Base-by-base conservation (phyloP, 1,140 invertebrate genomes). In the Chelonus insularis region DNA sequence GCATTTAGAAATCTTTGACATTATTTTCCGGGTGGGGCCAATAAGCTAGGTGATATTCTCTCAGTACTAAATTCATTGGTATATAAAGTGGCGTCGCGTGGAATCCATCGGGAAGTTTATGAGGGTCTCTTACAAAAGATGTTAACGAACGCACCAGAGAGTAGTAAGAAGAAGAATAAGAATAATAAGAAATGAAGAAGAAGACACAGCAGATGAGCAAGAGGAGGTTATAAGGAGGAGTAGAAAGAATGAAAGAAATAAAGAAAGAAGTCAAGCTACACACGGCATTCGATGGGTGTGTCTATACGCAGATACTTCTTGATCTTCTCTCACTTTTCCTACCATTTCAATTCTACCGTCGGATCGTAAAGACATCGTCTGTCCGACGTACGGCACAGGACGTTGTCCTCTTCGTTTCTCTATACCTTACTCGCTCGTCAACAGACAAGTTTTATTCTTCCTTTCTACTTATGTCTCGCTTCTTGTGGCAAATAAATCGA, bases 241-340 rank as follows among this genome's bases (percentile, higher is more conserved):
- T 55, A 36, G 47, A 21, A 36, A 45, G 23, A 34, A 29, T 59
- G 63, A 62, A 43, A 47, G 64, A 68, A 57, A 64, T 57, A 52
- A 48, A 64, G 58, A 52, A 62, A 69, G 55, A 60, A 58, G 64
- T 58, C 57, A 54, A 62, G 34, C 68, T 43, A 57, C 60, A 56
- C 65, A 68, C 68, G 68, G 65, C 63, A 66, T 73, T 48, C 23
- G 39, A 58, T 62, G 59, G 64, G 64, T 62, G 64, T 65, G 64
- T 65, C 64, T 29, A 21, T 37, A 60, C 23, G 55, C 57, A 16
- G 21, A 32, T 41, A 43, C 25, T 12, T 20, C 9, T 20, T 20
- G 45, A 41, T 12, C 32, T 51, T 29, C 29, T 25, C 12, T 51
- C 32, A 25, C 12, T 60, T 51, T 60, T 23, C 36, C 20, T 29